Conservation (phyloP, 2,113 vertebrate species). For the Perca flavescens region DNA sequence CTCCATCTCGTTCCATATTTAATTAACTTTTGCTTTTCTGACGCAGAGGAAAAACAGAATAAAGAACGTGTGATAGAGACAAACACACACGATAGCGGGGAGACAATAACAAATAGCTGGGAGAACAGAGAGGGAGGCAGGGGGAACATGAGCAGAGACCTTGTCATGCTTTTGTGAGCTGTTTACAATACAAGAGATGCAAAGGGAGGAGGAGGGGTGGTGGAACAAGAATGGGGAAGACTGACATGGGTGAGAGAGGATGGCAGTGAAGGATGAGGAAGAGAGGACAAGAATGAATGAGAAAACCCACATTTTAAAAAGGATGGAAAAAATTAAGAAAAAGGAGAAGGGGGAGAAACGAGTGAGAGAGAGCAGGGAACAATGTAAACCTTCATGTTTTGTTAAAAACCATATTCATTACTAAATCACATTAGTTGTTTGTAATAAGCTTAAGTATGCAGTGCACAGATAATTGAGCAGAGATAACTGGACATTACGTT, state of each 20-base stretch:
- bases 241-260: constrained; percentile 6
- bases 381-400: too few species aligned
- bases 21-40: constrained; percentile 99
- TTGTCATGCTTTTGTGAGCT: constrained; percentile 91
- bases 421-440: too few species aligned
- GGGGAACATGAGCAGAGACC: constrained; percentile 90
- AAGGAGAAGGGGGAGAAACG: constrained; percentile 5
- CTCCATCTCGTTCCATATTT: constrained; percentile 99
- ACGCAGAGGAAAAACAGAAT: constrained; percentile 78
- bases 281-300: not conserved
- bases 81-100: constrained; percentile 90
- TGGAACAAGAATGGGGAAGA: constrained; percentile 48
- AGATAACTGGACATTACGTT: too few species aligned
- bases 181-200: constrained; percentile 85
- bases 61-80: constrained; percentile 81
- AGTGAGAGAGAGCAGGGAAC: not conserved
- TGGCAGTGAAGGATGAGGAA: not conserved
- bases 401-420: too few species aligned
- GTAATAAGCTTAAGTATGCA: too few species aligned
- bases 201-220: constrained; percentile 44
- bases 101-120: constrained; percentile 97
- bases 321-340: constrained; percentile 19
- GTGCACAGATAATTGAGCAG: too few species aligned
- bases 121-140: constrained; percentile 86
- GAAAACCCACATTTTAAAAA: constrained; percentile 11